A percentile compares a stretch with the other conserved stretches of the same genome.
Evolutionary conservation across 2,113 vertebrate species (phyloP).

Genomic region (Psettodes erumei): DNA sequence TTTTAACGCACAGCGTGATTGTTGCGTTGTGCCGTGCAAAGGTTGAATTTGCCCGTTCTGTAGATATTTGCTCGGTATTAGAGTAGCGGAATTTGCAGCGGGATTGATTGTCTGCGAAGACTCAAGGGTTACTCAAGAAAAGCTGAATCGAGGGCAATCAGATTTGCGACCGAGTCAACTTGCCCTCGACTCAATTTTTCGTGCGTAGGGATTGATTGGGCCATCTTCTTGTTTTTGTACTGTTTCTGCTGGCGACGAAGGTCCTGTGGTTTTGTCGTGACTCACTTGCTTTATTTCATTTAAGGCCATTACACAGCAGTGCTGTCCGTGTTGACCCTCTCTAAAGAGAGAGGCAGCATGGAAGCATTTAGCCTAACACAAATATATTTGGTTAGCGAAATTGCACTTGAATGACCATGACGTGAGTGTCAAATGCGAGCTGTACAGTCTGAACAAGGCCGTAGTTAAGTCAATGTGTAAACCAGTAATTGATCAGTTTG

Average conservation of each 20-base stretch:
- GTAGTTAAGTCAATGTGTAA: constrained; percentile 8
- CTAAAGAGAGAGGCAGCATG: constrained; percentile 38
- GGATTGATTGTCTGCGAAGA: too few relatives aligned
- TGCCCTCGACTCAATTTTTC: too few relatives aligned
- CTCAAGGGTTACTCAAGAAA: too few relatives aligned
- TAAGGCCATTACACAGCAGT: constrained; percentile 33
- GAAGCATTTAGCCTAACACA: constrained; percentile 60
- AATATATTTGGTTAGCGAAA: constrained; percentile 55
- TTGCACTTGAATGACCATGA: constrained; percentile 44
- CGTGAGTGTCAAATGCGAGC: constrained; percentile 47
- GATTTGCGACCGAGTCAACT: too few relatives aligned
- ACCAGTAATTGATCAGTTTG: not conserved
- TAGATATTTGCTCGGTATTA: not conserved
- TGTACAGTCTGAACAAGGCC: constrained; percentile 43
- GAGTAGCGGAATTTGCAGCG: not conserved
- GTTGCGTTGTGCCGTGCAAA: not conserved
- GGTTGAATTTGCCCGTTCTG: not conserved
- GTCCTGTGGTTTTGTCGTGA: constrained; percentile 50
- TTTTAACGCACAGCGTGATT: not conserved
- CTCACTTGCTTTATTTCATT: constrained; percentile 55
- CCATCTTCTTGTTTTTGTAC: constrained; percentile 30
- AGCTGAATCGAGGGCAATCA: too few relatives aligned
- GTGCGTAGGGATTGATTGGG: not conserved
- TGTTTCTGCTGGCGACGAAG: constrained; percentile 13
- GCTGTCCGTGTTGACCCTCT: constrained; percentile 34